Conservation (phyloP, 2,113 vertebrate genomes). For the mouse (Mus musculus) region DNA sequence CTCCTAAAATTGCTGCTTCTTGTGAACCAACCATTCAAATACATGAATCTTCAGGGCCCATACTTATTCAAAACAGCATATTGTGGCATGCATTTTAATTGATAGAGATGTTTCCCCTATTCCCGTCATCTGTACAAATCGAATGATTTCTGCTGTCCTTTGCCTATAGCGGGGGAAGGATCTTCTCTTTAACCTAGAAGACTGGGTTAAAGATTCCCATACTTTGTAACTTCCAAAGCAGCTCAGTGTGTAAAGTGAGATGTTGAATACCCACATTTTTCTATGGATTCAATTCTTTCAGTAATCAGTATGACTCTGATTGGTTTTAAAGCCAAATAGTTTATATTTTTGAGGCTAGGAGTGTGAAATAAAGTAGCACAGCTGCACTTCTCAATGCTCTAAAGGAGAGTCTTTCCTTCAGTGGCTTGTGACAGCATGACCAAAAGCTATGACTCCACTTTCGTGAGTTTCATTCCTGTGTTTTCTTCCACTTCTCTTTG, state of each 20-base stretch:
- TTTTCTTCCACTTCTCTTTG: background rate
- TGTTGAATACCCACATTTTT: background rate
- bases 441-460: background rate
- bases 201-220: background rate
- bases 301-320: background rate
- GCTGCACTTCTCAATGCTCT: too few relatives aligned
- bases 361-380: background rate
- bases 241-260: background rate
- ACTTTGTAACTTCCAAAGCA: background rate
- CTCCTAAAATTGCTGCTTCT: too few relatives aligned
- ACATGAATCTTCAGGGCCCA: too few relatives aligned
- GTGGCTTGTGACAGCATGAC: background rate
- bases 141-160: background rate
- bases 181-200: background rate
- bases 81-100: background rate
- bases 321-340: background rate
- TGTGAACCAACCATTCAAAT: too few relatives aligned
- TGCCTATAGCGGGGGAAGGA: background rate
- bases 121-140: background rate
- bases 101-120: too few relatives aligned
- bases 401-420: too few relatives aligned
- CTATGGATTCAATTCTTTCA: background rate
- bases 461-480: accelerated
- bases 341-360: background rate
- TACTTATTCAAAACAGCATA: background rate